Conservation (phyloP, 2,797 vertebrate species). For the Cephalopachus bancanus region DNA sequence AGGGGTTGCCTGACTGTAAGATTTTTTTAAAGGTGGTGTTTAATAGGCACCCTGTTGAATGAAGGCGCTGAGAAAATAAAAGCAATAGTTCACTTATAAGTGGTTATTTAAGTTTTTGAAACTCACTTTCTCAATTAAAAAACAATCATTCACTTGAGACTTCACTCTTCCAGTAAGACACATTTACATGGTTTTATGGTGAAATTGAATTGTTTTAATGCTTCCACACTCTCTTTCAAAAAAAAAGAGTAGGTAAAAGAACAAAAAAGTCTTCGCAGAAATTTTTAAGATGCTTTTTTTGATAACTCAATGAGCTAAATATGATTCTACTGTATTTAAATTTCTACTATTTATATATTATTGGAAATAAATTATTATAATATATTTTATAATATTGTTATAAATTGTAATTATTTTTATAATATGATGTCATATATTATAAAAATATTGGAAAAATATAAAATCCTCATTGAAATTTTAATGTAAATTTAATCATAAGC, state of each 20-base stretch:
- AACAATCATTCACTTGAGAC: neutral
- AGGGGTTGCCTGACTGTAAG: too few relatives aligned
- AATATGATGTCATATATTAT: neutral
- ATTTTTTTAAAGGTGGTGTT: neutral
- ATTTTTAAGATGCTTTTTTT: neutral
- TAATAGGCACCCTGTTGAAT: neutral
- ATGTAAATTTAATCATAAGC: neutral
- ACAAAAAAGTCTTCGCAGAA: neutral
- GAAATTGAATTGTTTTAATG: neutral
- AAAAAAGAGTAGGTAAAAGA: neutral
- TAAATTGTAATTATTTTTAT: neutral
- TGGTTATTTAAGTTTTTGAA: neutral
- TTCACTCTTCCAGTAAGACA: neutral
- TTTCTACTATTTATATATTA: neutral
- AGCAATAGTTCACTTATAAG: neutral
- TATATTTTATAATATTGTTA: neutral
- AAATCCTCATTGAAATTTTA: neutral
- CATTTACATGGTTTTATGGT: neutral
- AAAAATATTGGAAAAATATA: neutral
- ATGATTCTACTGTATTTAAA: neutral
- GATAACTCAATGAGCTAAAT: neutral
- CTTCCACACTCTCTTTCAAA: rapidly evolving
- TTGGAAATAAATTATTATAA: neutral
- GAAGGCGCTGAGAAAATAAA: neutral
- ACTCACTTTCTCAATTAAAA: neutral